Evolutionary conservation across 1,140 invertebrate species (phyloP).

Genomic region (Bradysia coprophila): DNA sequence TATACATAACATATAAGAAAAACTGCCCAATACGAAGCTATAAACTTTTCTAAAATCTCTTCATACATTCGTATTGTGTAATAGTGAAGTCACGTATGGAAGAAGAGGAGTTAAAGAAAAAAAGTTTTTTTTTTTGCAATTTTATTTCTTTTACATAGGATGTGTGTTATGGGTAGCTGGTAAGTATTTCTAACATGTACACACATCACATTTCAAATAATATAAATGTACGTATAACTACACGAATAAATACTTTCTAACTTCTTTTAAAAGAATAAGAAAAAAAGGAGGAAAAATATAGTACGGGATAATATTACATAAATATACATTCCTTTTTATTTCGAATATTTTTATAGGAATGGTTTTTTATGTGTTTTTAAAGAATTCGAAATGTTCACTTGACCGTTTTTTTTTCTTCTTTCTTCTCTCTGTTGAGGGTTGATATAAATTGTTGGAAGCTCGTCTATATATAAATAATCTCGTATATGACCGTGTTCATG

Average conservation of each 20-base stretch:
- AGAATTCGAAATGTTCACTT: background rate
- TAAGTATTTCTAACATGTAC: too few species aligned
- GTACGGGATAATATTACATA: background rate
- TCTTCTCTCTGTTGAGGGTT: too few species aligned
- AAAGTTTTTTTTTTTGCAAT: background rate
- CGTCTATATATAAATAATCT: too few species aligned
- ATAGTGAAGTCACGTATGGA: background rate
- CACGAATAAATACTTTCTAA: background rate
- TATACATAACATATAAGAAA: background rate
- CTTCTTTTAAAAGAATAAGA: background rate
- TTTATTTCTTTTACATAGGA: background rate
- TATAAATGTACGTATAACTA: too few species aligned
- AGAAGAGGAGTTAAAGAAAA: background rate
- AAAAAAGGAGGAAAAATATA: background rate
- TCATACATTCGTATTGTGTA: background rate
- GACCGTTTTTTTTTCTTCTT: background rate
- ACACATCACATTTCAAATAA: too few species aligned
- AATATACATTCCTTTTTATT: background rate
- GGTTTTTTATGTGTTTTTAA: background rate
- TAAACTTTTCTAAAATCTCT: background rate
- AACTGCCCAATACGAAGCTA: background rate
- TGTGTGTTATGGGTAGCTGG: background rate
- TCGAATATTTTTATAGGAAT: background rate
- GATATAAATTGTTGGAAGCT: too few species aligned
- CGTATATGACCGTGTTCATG: background rate